These are phyloP conservation scores for Rissa tridactyla DNA, from an alignment of 2,113 vertebrate species.

Conservation along the genomic window DNA sequence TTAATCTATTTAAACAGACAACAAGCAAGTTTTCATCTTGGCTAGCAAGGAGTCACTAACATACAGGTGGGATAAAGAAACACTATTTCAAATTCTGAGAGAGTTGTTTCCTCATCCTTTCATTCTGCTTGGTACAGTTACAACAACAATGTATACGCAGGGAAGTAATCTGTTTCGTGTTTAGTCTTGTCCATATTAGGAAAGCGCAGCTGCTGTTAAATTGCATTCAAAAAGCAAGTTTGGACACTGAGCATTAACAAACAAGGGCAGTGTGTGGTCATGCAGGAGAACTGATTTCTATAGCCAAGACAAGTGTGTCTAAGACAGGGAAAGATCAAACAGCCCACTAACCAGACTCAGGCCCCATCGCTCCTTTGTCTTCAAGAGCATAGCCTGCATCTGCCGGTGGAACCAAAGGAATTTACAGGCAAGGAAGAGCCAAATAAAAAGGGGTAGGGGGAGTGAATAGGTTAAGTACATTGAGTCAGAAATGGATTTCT, in stretches of 20 bases:
- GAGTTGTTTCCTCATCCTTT: neutral
- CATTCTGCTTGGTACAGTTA: neutral
- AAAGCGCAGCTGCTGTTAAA: slow-evolving; percentile 18
- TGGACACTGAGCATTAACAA: neutral
- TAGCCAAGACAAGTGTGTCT: neutral
- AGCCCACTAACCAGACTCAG: slow-evolving; percentile 13
- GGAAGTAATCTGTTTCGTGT: neutral
- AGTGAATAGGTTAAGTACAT: neutral
- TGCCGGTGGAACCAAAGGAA: slow-evolving; percentile 23
- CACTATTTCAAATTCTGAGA: neutral
- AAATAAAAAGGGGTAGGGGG: neutral
- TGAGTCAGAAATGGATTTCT: neutral
- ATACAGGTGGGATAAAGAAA: neutral
- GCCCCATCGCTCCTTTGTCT: slow-evolving; percentile 22
- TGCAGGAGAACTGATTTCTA: neutral
- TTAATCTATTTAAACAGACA: neutral
- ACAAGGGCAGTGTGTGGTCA: neutral
- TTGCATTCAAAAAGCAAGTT: neutral
- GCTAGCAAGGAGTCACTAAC: neutral
- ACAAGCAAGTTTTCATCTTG: neutral
- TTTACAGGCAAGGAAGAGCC: slow-evolving; percentile 2
- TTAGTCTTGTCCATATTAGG: slow-evolving; percentile 17
- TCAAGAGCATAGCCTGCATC: slow-evolving; percentile 18
- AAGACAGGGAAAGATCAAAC: neutral
- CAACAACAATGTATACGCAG: neutral